Base-by-base conservation (phyloP, 2,888 invertebrate genomes). In the Noctua janthe region DNA sequence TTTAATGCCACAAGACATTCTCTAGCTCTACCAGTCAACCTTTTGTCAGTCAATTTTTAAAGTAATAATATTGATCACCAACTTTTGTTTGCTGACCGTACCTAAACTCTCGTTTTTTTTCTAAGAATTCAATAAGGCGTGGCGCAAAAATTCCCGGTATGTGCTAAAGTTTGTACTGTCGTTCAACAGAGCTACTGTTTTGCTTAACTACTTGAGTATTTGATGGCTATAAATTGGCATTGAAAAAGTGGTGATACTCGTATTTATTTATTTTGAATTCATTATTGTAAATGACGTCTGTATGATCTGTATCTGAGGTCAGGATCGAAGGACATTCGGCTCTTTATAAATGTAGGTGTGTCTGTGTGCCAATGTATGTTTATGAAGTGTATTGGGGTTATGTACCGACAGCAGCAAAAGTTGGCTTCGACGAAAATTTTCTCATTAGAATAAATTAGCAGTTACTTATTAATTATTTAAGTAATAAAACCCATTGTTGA, bases 91-190 rank as follows among this genome's bases (percentile, higher is more conserved):
- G 49, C 43, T 72, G 47, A 23, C 51, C 2, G 43, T 71, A 20
- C 10, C 4, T 51, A n/a, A 43, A 29, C 4, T 17, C 8, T 17
- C 8, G 56, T 79, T 83, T 86, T 43, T 29, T 74, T 74, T n/a
- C 23, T 29, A 56, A 17, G 35, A 74, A 29, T 8, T 79, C 67
- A 74, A 56, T 74, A 49, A 64, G 78, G 43, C 71, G 70, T 66
- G 39, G 54, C 59, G 15, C 0, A 23, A 67, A 67, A 74, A 51
- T 87, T 79, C 69, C 74, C 71, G 56, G 17, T 87, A 49, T 51
- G 23, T 67, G 49, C 51, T 81, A 71, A 74, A 62, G 51, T 83
- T 83, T 79, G 35, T 35, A 15, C n/a, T 72, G 71, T 54, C 35
- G 23, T 64, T 64, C 0, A 67, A 67, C 5, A 3, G 10, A 69